phyloP scores from a whole-genome alignment of 35 echinoderm and acorn worm species.

The Eucidaris tribuloides region DNA sequence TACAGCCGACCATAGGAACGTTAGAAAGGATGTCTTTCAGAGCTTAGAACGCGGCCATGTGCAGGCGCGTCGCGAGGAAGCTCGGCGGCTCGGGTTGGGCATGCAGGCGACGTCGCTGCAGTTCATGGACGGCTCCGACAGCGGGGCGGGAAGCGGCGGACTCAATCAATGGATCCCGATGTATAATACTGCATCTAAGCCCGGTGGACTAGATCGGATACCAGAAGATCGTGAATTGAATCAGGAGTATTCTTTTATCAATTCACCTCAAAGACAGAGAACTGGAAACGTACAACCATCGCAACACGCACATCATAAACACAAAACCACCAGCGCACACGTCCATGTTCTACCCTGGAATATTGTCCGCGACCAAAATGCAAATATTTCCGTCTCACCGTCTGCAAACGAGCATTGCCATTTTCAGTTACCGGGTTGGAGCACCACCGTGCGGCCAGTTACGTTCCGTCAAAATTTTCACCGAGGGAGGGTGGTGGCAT shows the following conservation, averaged over 20 bases:
- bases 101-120: neutral
- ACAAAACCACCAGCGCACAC: neutral
- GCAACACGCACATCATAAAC: neutral
- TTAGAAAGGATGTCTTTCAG: neutral
- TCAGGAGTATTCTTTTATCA: neutral
- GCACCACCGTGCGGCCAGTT: neutral
- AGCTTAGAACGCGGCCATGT: neutral
- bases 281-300: neutral
- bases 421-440: neutral
- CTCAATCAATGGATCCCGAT: slow-evolving; percentile 2
- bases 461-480: neutral
- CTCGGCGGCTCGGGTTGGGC: neutral
- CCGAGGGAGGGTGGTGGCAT: neutral
- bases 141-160: neutral
- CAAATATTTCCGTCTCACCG: slow-evolving; percentile 1
- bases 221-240: neutral
- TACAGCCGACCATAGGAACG: neutral
- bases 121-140: neutral
- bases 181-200: neutral
- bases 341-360: neutral
- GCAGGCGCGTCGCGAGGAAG: neutral
- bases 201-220: neutral
- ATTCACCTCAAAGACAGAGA: neutral
- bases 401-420: neutral
- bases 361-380: neutral